Percentiles rank a stretch among this genome's conserved stretches.
phyloP scores from a whole-genome alignment of 2,113 vertebrate genomes.

The Genyomyrus donnyi region DNA sequence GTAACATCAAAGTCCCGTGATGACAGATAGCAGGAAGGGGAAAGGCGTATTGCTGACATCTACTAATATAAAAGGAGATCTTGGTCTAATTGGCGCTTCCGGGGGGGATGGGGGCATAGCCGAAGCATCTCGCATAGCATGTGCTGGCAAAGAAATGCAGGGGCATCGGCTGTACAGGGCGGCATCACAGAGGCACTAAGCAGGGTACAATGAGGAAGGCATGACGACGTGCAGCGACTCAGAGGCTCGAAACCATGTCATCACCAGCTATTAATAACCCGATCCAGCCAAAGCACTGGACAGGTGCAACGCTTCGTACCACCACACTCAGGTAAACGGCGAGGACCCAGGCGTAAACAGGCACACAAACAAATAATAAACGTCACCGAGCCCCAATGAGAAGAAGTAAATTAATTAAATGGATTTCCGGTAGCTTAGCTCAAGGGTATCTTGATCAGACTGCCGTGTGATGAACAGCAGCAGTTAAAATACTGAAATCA shows the following conservation, averaged over 20 bases:
- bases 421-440: background rate
- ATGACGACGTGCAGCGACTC: conserved; percentile 1
- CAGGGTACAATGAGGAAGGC: background rate
- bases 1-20: background rate
- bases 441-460: background rate
- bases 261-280: conserved; percentile 37
- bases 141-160: background rate
- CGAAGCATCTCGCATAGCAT: background rate
- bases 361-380: background rate
- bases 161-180: background rate
- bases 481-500: background rate
- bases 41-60: conserved; percentile 15
- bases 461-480: background rate
- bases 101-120: background rate
- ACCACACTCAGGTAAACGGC: background rate
- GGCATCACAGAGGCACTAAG: background rate
- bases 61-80: conserved; percentile 19
- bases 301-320: background rate
- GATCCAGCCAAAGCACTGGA: background rate
- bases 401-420: background rate
- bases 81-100: conserved; percentile 16
- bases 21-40: background rate
- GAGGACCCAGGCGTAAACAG: background rate
- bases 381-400: background rate
- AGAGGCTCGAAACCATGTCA: conserved; percentile 22